A percentile compares a stretch with the other conserved stretches of the same genome.
Conservation (phyloP, 92 coral and sea anemone species). For the Ricordea florida region DNA sequence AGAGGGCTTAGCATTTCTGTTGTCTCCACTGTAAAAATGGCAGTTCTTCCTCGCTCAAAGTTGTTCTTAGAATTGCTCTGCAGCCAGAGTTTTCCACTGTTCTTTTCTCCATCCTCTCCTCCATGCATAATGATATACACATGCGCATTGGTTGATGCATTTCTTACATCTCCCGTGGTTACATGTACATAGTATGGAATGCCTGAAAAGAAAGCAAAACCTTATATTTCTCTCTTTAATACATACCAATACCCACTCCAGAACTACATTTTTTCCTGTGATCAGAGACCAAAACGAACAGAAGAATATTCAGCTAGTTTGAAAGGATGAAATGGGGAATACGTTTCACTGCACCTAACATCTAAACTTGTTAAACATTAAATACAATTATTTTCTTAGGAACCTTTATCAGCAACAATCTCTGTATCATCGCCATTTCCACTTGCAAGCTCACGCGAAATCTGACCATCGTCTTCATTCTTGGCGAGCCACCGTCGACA, state of each 20-base stretch:
- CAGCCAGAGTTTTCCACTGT: constrained; percentile 94
- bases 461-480: constrained; percentile 85
- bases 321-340: too few species aligned
- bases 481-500: constrained; percentile 91
- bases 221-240: not conserved
- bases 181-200: constrained; percentile 87
- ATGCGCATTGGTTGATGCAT: constrained; percentile 84
- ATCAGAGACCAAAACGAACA: too few species aligned
- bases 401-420: constrained; percentile 67
- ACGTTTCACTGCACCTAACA: too few species aligned
- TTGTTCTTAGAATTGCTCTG: constrained; percentile 80
- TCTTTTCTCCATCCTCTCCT: constrained; percentile 88
- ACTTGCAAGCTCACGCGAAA: constrained; percentile 79
- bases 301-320: too few species aligned
- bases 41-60: constrained; percentile 88
- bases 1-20: constrained; percentile 87
- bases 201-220: constrained; percentile 36
- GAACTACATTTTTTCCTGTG: not conserved
- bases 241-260: too few species aligned
- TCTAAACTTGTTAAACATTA: too few species aligned
- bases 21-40: constrained; percentile 85
- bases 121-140: constrained; percentile 90
- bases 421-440: constrained; percentile 53
- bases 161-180: constrained; percentile 91
- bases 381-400: too few species aligned